Evolutionary conservation across 1,140 invertebrate genomes (phyloP), one percentile per base, ranked within the genome.

Genomic region (Asbolus verrucosus): DNA sequence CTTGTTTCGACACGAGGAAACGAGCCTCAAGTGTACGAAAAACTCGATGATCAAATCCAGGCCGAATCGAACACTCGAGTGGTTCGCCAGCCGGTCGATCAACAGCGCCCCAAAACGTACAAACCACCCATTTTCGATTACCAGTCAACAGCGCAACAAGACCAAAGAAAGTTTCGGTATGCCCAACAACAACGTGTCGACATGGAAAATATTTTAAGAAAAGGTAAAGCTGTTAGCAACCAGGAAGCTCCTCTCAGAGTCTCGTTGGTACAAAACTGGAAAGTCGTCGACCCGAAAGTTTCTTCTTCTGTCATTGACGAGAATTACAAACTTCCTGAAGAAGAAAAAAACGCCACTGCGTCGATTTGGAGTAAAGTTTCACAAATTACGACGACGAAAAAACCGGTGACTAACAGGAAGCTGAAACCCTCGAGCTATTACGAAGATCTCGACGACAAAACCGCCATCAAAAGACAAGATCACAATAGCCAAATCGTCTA

Each of bases 11-110:
- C 27, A 21, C 16, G 30, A 4, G 67, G 24, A 31, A 69, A 71
- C 16, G 39, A 41, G 14, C 76, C 73, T 9, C 54, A 75, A 69
- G 77, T 78, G 8, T 60, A 76, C 18, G 77, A 77, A 73, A 41
- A 71, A 6, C 30, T 70, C 27, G 36, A 69, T 21, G 76, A 78
- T 14, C 8, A 19, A 8, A 2, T 50, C 8, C 43, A 50, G 8
- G 6, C n/a, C 6, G 16, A 27, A 27, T 13, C 11, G 19, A 68
- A 67, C 15, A 27, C n/a, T 8, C 46, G 65, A 66, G 13, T 54
- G 50, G 24, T 14, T 14, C 39, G 65, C 11, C 27, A 68, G 5
- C 46, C 19, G 1, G 13, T 61, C 8, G 50, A 62, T 5, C 36
- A 70, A 21, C 33, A 11, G 15, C 59, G 24, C 5, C 27, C 70